Evolutionary conservation across 1,140 invertebrate genomes (phyloP).

Genomic region (Philopotamus ludificatus): DNA sequence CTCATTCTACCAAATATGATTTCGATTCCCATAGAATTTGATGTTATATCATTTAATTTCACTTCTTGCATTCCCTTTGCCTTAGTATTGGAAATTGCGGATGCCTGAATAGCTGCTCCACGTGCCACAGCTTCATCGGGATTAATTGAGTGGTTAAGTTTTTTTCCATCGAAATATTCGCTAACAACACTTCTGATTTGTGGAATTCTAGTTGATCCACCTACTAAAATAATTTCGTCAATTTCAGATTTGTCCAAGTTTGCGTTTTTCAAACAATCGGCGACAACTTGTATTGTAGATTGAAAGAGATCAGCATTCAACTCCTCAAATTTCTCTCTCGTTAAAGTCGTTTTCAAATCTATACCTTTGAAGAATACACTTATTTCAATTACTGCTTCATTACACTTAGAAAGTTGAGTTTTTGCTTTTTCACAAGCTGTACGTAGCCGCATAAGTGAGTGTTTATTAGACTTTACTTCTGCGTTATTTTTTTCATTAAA

Average conservation of each 20-base stretch:
- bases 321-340: constrained; percentile 65
- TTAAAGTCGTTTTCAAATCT: constrained; percentile 63
- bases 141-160: constrained; percentile 66
- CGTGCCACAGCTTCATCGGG: constrained; percentile 69
- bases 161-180: constrained; percentile 65
- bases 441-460: constrained; percentile 60
- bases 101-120: constrained; percentile 66
- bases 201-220: constrained; percentile 75
- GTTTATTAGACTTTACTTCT: constrained; percentile 51
- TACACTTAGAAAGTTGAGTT: constrained; percentile 55
- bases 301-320: constrained; percentile 63
- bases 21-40: constrained; percentile 66
- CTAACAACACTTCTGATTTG: constrained; percentile 64
- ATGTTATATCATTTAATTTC: constrained; percentile 69
- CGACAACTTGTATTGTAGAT: constrained; percentile 61
- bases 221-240: constrained; percentile 77
- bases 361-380: constrained; percentile 56
- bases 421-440: constrained; percentile 62
- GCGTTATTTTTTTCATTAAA: constrained; percentile 48
- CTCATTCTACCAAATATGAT: constrained; percentile 68
- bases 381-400: constrained; percentile 56
- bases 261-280: constrained; percentile 70
- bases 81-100: constrained; percentile 60
- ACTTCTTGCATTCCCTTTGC: constrained; percentile 69
- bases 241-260: constrained; percentile 68